These are phyloP conservation scores for Melinaea marsaeus DNA, from an alignment of 2,888 invertebrate species.

Conservation along the genomic window DNA sequence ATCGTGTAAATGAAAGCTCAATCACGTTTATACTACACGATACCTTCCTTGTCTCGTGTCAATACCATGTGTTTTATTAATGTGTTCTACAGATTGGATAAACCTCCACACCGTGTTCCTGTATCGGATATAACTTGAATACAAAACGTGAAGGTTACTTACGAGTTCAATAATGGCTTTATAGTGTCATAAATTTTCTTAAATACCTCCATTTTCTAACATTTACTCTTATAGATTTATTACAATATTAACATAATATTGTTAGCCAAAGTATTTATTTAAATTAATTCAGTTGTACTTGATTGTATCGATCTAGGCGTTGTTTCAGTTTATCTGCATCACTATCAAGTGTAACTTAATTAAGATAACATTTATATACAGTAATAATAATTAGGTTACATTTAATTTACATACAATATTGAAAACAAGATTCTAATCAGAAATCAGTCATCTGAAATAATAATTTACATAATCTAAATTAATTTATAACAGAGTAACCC, in stretches of 20 bases:
- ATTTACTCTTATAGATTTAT: too few relatives aligned
- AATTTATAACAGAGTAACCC: neutral
- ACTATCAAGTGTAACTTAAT: slow-evolving; percentile 3
- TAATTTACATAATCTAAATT: too few relatives aligned
- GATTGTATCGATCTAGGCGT: slow-evolving; percentile 14
- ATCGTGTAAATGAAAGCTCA: slow-evolving; percentile 14
- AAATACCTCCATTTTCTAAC: too few relatives aligned
- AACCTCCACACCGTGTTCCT: slow-evolving; percentile 9
- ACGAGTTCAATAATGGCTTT: neutral
- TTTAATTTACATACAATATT: too few relatives aligned
- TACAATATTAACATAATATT: too few relatives aligned
- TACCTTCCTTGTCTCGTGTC: slow-evolving; percentile 30
- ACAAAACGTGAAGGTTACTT: slow-evolving; percentile 11
- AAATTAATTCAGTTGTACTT: neutral
- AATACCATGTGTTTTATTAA: slow-evolving; percentile 32
- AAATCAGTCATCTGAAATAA: too few relatives aligned
- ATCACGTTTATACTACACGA: slow-evolving; percentile 20
- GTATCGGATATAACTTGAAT: slow-evolving; percentile 1
- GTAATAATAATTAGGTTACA: too few relatives aligned
- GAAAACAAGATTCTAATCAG: too few relatives aligned
- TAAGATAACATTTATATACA: neutral
- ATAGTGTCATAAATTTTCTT: too few relatives aligned
- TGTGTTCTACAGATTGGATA: slow-evolving; percentile 23
- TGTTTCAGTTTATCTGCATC: slow-evolving; percentile 6
- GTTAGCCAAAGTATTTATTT: too few relatives aligned